Evolutionary conservation across 2,888 invertebrate species (phyloP), one percentile per base, ranked within the genome.

Genomic region (Azorinus chamasolen): DNA sequence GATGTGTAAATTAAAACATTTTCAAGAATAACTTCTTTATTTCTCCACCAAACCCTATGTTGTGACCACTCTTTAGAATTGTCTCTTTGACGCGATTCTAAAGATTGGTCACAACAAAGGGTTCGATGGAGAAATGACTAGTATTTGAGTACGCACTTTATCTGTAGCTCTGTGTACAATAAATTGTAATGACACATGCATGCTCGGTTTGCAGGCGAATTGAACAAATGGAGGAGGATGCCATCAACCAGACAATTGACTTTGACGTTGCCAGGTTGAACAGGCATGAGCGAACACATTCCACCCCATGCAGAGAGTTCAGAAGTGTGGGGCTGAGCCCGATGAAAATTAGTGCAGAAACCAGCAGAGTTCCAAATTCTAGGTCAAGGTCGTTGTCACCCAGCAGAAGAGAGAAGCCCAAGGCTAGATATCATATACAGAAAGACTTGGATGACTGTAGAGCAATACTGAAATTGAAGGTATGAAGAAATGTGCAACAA

Each of bases 401-500:
- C 1, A 58, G 55, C 6, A 48, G 71, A 18, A 41, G 54, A 27
- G 84, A 83, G 45, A 57, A 70, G 3, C 64, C 79, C 12, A 63
- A 83, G 55, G 83, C 81, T n/a, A 65, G 84, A 41, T 48, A 63
- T 16, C 81, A 84, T 37, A 45, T 79, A 25, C 86, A 88, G 58
- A 83, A 83, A 61, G 86, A 83, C 63, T 72, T 89, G 18, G 85
- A 86, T 2, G 89, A 91, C 58, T 74, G 82, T 20, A 82, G 84
- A 69, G 73, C 75, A 32, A 83, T 87, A n/a, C 71, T 91, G 12
- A 87, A 86, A 62, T 64, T 89, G 20, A 90, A 88, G 88, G 90
- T 90, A 64, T n/a, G 43, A 32, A 32, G 10, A 10, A n/a, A n/a
- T n/a, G n/a, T n/a, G n/a, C n/a, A n/a, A n/a, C n/a, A n/a, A n/a